Percentiles rank a stretch among this genome's conserved stretches.
These are phyloP conservation scores for Gymnoscopelus microlampas DNA, from an alignment of 2,797 vertebrate species.

Conservation along the genomic window DNA sequence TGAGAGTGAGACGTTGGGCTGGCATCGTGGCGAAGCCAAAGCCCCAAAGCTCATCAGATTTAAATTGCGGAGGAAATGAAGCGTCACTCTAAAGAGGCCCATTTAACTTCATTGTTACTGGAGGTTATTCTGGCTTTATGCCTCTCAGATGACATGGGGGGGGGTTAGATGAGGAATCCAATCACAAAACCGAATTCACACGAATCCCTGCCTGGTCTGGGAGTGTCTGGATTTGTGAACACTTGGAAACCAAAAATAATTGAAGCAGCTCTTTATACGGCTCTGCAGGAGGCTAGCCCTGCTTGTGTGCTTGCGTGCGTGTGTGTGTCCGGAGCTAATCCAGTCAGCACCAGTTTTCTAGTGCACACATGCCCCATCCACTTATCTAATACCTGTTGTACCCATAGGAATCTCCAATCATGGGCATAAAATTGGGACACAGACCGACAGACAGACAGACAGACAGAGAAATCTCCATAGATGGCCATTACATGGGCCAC, in stretches of 20 bases:
- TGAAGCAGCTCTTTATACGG: background rate
- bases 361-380: no score
- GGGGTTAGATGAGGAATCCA: conserved; percentile 13
- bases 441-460: no score
- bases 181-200: background rate
- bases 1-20: conserved; percentile 30
- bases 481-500: no score
- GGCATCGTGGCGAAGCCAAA: conserved; percentile 24
- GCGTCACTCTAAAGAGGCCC: conserved; percentile 31
- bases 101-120: conserved; percentile 40
- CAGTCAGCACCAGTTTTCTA: no score
- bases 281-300: no score
- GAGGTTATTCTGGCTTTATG: conserved; percentile 26
- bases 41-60: conserved; percentile 51
- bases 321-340: no score
- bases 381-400: no score
- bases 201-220: background rate
- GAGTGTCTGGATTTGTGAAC: background rate
- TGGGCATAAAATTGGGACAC: no score
- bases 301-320: no score
- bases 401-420: no score
- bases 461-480: no score
- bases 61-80: conserved; percentile 56
- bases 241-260: background rate
- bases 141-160: conserved; percentile 24